Conservation (phyloP, 2,113 vertebrate genomes). For the Motacilla alba region DNA sequence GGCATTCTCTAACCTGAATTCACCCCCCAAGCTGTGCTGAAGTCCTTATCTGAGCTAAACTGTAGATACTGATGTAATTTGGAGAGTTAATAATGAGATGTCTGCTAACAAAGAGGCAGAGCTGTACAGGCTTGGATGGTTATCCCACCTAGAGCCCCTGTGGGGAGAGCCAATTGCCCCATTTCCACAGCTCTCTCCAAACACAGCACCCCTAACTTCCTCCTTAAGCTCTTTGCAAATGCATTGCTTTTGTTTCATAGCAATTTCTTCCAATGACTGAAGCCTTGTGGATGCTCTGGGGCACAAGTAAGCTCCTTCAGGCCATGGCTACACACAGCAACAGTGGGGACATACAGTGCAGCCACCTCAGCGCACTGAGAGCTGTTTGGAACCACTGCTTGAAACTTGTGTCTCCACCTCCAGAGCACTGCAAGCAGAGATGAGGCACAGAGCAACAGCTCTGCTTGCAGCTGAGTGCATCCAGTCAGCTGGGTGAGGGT, state of each 20-base stretch:
- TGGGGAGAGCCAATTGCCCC: background rate
- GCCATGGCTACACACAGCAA: background rate
- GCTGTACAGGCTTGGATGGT: background rate
- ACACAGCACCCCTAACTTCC: background rate
- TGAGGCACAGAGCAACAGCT: fast-evolving
- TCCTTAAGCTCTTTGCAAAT: background rate
- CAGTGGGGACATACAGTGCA: background rate
- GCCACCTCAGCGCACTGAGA: background rate
- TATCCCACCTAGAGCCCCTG: background rate
- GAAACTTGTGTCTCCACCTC: background rate
- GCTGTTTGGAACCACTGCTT: background rate
- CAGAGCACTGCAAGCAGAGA: background rate
- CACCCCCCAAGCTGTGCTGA: background rate
- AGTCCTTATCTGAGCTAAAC: background rate
- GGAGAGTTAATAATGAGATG: background rate
- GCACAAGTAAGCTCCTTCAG: background rate
- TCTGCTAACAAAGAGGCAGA: background rate
- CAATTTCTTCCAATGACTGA: background rate
- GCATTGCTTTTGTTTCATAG: background rate
- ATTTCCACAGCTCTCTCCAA: background rate
- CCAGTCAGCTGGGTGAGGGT: background rate
- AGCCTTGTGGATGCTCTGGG: background rate
- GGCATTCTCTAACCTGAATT: background rate
- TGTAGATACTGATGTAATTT: background rate
- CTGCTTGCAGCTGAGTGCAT: background rate